Evolutionary conservation across 2,797 vertebrate species (phyloP).

Genomic region (Anabas testudineus): DNA sequence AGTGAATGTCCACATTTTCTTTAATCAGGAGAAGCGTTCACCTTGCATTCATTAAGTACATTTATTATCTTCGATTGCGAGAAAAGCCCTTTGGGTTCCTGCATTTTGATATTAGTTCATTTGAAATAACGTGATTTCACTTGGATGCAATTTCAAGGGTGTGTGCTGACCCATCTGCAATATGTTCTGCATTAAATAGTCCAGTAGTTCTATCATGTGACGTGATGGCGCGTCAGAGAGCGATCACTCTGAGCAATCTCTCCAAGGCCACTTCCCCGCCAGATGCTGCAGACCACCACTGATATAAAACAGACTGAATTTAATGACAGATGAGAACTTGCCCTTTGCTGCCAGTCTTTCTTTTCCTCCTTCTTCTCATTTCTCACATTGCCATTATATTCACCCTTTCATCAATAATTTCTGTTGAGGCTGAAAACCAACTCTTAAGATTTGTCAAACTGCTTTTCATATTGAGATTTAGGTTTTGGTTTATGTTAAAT

Average conservation of each 20-base stretch:
- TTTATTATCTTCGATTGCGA: constrained; percentile 28
- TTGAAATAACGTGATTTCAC: constrained; percentile 25
- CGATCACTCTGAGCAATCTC: no score
- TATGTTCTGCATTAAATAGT: constrained; percentile 59
- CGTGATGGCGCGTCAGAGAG: constrained; percentile 51
- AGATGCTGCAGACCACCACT: constrained; percentile 52
- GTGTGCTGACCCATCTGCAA: constrained; percentile 43
- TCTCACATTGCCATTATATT: not conserved
- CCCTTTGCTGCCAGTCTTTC: constrained; percentile 16
- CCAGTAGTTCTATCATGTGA: constrained; percentile 55
- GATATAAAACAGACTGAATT: constrained; percentile 60
- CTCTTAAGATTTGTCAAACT: not conserved
- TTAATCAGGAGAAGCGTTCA: constrained; percentile 7
- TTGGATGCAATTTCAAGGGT: constrained; percentile 40
- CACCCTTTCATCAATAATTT: not conserved
- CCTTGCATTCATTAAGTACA: constrained; percentile 31
- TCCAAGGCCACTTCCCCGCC: constrained; percentile 59
- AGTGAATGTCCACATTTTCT: constrained; percentile 5
- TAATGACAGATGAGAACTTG: constrained; percentile 52
- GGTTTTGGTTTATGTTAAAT: not conserved
- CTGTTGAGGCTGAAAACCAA: not conserved
- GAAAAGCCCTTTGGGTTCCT: constrained; percentile 24
- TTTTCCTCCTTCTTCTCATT: constrained; percentile 15
- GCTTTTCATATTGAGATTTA: no score
- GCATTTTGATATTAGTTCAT: constrained; percentile 24